phyloP scores from a whole-genome alignment of 2,888 invertebrate genomes.

The Neoascia interrupta region DNA sequence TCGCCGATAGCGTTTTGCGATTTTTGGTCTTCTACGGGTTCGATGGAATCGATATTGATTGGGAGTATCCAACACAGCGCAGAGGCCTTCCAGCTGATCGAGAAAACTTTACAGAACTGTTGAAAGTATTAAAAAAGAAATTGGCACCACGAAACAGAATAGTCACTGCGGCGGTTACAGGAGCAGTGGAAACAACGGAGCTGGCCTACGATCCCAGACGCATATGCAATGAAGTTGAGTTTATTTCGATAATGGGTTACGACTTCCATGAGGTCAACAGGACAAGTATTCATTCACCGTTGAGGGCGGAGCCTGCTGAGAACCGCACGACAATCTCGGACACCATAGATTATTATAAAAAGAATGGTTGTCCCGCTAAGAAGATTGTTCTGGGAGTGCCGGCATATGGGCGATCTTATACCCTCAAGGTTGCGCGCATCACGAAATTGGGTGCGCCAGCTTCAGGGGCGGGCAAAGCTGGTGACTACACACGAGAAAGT shows the following conservation, averaged over 20 bases:
- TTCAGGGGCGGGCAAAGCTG: slow-evolving; percentile 70
- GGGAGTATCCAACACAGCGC: slow-evolving; percentile 80
- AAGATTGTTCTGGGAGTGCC: slow-evolving; percentile 80
- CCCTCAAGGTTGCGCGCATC: slow-evolving; percentile 73
- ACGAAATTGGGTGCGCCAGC: slow-evolving; percentile 75
- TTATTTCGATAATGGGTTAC: slow-evolving; percentile 79
- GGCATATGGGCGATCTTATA: slow-evolving; percentile 78
- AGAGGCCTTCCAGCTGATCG: slow-evolving; percentile 79
- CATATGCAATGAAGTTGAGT: slow-evolving; percentile 71
- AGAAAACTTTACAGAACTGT: slow-evolving; percentile 78
- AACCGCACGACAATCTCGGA: slow-evolving; percentile 56
- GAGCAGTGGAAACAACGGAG: slow-evolving; percentile 75
- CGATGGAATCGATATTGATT: slow-evolving; percentile 81
- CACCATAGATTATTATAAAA: slow-evolving; percentile 77
- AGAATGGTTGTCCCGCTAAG: slow-evolving; percentile 75
- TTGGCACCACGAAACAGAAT: slow-evolving; percentile 78
- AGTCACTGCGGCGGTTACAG: slow-evolving; percentile 80
- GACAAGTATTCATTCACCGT: slow-evolving; percentile 79
- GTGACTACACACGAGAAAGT: slow-evolving; percentile 71
- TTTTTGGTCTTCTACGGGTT: slow-evolving; percentile 79
- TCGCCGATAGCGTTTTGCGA: slow-evolving; percentile 79
- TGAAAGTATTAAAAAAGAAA: slow-evolving; percentile 78
- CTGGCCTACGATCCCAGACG: slow-evolving; percentile 78
- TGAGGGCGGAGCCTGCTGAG: slow-evolving; percentile 71
- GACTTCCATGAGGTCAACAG: slow-evolving; percentile 78